phyloP scores from a whole-genome alignment of 2,113 vertebrate species.

The Circaetus cinerascens region DNA sequence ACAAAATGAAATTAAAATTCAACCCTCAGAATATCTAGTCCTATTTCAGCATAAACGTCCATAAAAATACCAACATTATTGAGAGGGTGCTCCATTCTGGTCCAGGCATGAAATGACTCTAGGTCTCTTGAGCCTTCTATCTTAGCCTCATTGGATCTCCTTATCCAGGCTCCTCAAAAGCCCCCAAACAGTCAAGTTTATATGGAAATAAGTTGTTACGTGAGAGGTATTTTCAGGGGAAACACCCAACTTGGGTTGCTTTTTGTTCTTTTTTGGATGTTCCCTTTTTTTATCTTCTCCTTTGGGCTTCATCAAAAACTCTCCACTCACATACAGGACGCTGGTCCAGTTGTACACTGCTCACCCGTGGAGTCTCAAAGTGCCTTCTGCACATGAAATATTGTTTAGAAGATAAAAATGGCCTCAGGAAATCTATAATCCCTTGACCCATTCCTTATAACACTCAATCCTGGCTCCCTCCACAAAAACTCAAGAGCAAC shows the following conservation, averaged over 20 bases:
- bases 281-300: background rate
- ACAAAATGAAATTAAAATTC: background rate
- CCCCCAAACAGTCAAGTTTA: background rate
- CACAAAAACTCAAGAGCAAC: background rate
- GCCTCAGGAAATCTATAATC: background rate
- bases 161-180: background rate
- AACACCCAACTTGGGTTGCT: background rate
- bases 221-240: background rate
- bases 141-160: background rate
- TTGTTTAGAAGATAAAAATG: background rate
- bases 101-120: background rate
- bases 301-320: background rate
- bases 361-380: background rate
- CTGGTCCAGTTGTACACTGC: background rate
- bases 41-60: background rate
- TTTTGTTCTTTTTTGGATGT: background rate
- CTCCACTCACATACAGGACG: rapidly evolving
- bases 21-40: background rate
- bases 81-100: background rate
- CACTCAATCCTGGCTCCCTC: background rate
- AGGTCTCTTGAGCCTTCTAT: background rate
- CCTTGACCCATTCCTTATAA: background rate
- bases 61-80: rapidly evolving
- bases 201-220: background rate
- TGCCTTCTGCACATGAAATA: background rate